These are phyloP conservation scores for Arnoldichthys spilopterus DNA, from an alignment of 2,797 vertebrate genomes.

Conservation along the genomic window DNA sequence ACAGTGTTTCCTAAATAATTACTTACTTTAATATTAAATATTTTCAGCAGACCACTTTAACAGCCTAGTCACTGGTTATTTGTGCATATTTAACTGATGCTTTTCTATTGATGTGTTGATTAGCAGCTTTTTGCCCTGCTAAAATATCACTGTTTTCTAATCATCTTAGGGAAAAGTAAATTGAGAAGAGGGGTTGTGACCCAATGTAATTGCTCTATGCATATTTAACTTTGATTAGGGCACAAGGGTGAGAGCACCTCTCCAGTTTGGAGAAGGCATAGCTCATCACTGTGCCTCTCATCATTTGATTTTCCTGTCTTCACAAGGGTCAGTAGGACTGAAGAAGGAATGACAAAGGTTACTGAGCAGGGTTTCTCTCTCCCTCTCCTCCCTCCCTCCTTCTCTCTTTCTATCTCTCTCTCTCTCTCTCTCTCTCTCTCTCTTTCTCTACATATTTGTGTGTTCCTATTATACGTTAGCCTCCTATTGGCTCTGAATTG, in stretches of 20 bases:
- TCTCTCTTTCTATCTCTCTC: not conserved
- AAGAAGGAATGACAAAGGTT: conserved; percentile 58
- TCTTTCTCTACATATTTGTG: not conserved
- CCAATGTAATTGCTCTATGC: conserved; percentile 51
- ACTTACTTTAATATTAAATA: not conserved
- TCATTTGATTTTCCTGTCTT: conserved; percentile 51
- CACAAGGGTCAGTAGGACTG: conserved; percentile 54
- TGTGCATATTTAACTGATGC: not conserved
- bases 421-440: not conserved
- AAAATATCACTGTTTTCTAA: conserved; percentile 34
- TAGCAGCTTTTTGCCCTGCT: conserved; percentile 38
- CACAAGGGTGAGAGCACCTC: conserved; percentile 46
- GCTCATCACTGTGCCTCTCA: conserved; percentile 54
- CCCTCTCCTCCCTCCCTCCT: conserved; percentile 28
- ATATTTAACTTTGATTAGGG: conserved; percentile 61
- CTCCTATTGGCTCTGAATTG: conserved; percentile 24
- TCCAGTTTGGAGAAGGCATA: conserved; percentile 52
- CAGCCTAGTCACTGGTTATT: too few relatives aligned
- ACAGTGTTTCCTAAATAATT: too few relatives aligned
- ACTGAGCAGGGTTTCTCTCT: conserved; percentile 57
- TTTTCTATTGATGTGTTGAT: conserved; percentile 18
- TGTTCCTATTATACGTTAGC: conserved; percentile 1
- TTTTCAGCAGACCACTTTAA: not conserved
- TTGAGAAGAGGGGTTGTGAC: conserved; percentile 57
- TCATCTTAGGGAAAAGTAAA: conserved; percentile 43